Evolutionary conservation across 37 sponge, comb jelly and placozoan species (phyloP), one percentile per base, ranked within the genome.

Genomic region (Diacarnus erythraeanus): DNA sequence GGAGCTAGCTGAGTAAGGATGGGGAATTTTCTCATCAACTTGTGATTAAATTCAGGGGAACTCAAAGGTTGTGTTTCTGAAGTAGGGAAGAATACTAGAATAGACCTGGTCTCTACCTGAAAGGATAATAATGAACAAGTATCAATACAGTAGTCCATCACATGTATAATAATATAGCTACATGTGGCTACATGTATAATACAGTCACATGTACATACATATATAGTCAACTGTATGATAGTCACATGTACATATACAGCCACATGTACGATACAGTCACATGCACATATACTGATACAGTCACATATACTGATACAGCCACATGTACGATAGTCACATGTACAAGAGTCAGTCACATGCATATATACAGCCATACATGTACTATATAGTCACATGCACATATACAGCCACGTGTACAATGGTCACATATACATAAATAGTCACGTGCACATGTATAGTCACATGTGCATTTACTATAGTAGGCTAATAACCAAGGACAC

Each of bases 271-370:
- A 78, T 8, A 37, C 67, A 78, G 27, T 57, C 42, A 60, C 47
- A 82, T 65, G 25, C 59, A 70, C 82, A 81, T 73, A 81, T 44
- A 78, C 47, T 40, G 69, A 65, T 31, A 64, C 69, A 64, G 51
- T 40, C 79, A 78, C 69, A 64, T 51, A 78, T 69, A 78, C 47
- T 42, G 64, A 37, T 38, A 37, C 69, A 64, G 2, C 1, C 71
- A 44, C 71, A 38, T 67, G 43, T 2, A 42, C 80, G 31, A n/a
- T n/a, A n/a, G n/a, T 54, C 10, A 40, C 4, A 65, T 31, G 21
- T 20, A 21, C 12, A 15, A 39, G 56, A 17, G 56, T 54, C 17
- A 1, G 5, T 8, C 30, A 20, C 30, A 4, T 31, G 2, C 60
- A 9, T 27, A 15, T 35, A 33, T 22, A 8, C 79, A 59, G 67